Evolutionary conservation across 2,888 invertebrate species (phyloP).

Genomic region (Watsonalla cultraria): DNA sequence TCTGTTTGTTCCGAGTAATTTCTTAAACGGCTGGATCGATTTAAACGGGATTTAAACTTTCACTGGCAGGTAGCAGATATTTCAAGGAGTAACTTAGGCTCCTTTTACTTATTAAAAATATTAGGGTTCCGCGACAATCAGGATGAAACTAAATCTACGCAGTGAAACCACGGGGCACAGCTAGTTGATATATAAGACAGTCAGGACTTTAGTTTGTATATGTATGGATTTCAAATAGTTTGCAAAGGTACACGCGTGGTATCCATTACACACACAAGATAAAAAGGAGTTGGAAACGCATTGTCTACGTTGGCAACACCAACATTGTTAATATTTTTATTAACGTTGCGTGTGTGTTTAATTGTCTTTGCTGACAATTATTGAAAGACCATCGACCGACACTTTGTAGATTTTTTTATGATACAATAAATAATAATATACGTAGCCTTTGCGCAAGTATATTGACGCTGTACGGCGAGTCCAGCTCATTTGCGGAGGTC

Average conservation of each 20-base stretch:
- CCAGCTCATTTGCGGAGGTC: not conserved
- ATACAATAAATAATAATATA: not conserved
- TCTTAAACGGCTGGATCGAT: too few relatives aligned
- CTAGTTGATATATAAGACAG: too few relatives aligned
- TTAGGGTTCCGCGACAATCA: too few relatives aligned
- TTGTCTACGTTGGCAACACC: not conserved
- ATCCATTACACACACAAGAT: not conserved
- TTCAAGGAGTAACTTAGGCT: too few relatives aligned
- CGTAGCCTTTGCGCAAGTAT: not conserved
- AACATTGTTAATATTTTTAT: not conserved
- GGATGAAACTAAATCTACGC: too few relatives aligned
- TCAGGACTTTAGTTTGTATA: too few relatives aligned
- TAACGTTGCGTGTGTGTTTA: not conserved
- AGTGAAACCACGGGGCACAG: too few relatives aligned
- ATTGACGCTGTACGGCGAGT: not conserved
- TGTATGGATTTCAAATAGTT: too few relatives aligned
- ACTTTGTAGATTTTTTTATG: not conserved
- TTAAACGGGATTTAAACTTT: too few relatives aligned
- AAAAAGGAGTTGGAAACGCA: not conserved
- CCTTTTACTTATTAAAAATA: too few relatives aligned
- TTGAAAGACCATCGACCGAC: not conserved
- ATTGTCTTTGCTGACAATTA: not conserved
- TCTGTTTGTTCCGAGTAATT: too few relatives aligned
- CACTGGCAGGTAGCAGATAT: too few relatives aligned
- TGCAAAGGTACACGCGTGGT: not conserved